Base-by-base conservation (phyloP, 2,113 vertebrate species). In the Phrynosoma blainvillii region DNA sequence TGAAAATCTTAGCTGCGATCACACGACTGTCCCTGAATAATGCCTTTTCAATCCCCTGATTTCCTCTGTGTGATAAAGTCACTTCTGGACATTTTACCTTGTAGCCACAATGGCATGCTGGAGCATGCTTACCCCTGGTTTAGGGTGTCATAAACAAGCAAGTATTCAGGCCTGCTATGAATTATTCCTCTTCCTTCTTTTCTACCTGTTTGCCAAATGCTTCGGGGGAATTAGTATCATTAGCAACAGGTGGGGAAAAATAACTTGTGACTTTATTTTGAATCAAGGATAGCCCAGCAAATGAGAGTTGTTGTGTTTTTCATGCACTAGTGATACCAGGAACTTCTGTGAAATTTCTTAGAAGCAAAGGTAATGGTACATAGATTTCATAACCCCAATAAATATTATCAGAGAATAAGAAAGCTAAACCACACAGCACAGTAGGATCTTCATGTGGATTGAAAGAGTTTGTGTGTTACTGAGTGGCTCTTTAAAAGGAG, bases 401-500 rank as follows among this genome's bases (percentile, higher is more conserved):
- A 88, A 88, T 21, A 14, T 56, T 77, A 78, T 54, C 66, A 68
- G 25, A 78, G 23, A n/a, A 56, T 36, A 32, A 54, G 47, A 77
- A 3, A 70, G 84, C 79, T 91, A 81, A 90, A 92, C 42, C 16
- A 16, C n/a, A 47, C 7, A 84, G 87, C 68, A 82, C 89, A 84
- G 82, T 21, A 79, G 89, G 85, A 89, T 30, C 59, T 92, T 89
- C 81, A 84, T 81, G 81, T 20, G 86, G 87, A 65, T 92, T 68
- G 70, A 92, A 94, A 92, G 92, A 78, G 59, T 87, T 13, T 78
- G 52, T 56, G 76, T 86, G 87, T 59, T 88, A 89, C 75, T 13
- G 68, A 84, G 71, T 92, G 85, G 90, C 93, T 59, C 89, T 94
- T 94, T 32, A 47, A 91, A 93, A 89, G 90, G 66, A 59, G 86